phyloP scores from a whole-genome alignment of 1,140 invertebrate species.

The Radopholus similis region DNA sequence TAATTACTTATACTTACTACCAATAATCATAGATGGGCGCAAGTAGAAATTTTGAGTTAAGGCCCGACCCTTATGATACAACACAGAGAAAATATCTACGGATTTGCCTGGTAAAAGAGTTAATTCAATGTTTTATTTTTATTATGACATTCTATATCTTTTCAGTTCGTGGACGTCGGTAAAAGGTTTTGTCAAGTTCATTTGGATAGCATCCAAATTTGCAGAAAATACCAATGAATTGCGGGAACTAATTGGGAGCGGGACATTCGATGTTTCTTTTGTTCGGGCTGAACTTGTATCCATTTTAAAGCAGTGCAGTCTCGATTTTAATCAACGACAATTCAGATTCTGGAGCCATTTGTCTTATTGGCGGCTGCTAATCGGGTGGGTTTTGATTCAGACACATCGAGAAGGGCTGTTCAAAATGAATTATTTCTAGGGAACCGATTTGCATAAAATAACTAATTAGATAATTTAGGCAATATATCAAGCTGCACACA shows the following conservation, averaged over 20 bases:
- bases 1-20: neutral
- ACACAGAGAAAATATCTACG: slow-evolving; percentile 13
- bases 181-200: too few relatives aligned
- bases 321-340: slow-evolving; percentile 14
- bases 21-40: neutral
- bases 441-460: too few relatives aligned
- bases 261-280: slow-evolving; percentile 51
- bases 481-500: slow-evolving; percentile 54
- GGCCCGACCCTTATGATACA: slow-evolving; percentile 13
- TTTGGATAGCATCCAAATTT: too few relatives aligned
- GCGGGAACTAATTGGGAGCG: slow-evolving; percentile 38
- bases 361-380: slow-evolving; percentile 53
- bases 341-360: slow-evolving; percentile 53
- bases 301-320: too few relatives aligned
- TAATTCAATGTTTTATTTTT: neutral
- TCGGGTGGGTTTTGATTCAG: too few relatives aligned
- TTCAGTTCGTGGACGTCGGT: slow-evolving; percentile 48
- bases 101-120: slow-evolving; percentile 8
- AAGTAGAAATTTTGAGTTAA: slow-evolving; percentile 3
- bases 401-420: too few relatives aligned
- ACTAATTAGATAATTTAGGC: too few relatives aligned
- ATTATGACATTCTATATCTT: slow-evolving; percentile 14
- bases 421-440: too few relatives aligned
- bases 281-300: slow-evolving; percentile 53
- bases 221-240: slow-evolving; percentile 52